Conservation (phyloP, 2,888 invertebrate genomes). For the Chloroclysta siterata region DNA sequence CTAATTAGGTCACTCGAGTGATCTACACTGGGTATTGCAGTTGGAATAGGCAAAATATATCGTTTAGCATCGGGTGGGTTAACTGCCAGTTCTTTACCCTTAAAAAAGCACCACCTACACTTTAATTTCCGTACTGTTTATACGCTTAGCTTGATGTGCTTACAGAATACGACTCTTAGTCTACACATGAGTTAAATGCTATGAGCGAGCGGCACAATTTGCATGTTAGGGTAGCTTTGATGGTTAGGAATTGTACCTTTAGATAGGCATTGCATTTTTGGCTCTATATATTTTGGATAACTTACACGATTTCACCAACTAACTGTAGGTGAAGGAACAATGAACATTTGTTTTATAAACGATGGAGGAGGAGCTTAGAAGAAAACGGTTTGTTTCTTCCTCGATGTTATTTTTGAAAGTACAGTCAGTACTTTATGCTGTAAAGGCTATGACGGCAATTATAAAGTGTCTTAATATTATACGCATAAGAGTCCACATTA, state of each 20-base stretch:
- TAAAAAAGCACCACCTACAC: not conserved
- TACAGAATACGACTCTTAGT: conserved; percentile 25
- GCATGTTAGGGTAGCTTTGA: conserved; percentile 65
- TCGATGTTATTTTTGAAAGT: conserved; percentile 40
- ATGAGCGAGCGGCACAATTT: conserved; percentile 60
- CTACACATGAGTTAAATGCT: conserved; percentile 58
- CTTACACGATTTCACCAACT: conserved; percentile 42
- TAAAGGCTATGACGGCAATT: conserved; percentile 58
- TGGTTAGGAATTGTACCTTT: conserved; percentile 63
- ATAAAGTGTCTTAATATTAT: conserved; percentile 63
- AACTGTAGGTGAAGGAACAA: conserved; percentile 38
- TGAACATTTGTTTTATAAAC: conserved; percentile 37
- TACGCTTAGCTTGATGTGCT: not conserved
- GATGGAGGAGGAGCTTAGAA: conserved; percentile 61
- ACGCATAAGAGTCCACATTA: conserved; percentile 63
- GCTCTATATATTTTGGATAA: conserved; percentile 53
- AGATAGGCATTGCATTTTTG: conserved; percentile 66
- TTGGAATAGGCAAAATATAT: conserved; percentile 4
- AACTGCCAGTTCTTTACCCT: no score
- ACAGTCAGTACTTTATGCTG: conserved; percentile 49
- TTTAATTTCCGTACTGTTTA: conserved; percentile 1
- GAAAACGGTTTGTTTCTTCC: conserved; percentile 60
- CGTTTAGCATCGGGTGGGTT: not conserved
- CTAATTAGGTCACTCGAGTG: not conserved
- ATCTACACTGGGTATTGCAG: not conserved